Percentiles rank a stretch among this genome's conserved stretches.
phyloP scores from a whole-genome alignment of 2,888 invertebrate species.

The Monoplex corrugatus region DNA sequence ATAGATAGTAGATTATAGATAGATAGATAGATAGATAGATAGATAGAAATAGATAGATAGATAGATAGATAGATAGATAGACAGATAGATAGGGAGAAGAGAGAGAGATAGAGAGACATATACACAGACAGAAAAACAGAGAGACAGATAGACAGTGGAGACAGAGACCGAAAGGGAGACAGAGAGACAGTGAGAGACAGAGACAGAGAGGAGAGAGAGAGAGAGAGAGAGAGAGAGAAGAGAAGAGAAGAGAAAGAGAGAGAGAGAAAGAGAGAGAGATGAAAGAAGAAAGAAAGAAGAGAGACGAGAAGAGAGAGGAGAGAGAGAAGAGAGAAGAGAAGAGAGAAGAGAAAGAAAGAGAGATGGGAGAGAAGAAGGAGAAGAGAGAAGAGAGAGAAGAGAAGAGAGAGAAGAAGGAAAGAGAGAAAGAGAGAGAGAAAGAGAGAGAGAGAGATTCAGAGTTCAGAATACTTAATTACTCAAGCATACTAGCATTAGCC shows the following conservation, averaged over 20 bases:
- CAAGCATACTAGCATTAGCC: too few relatives aligned
- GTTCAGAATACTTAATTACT: too few relatives aligned
- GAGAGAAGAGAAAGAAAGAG: neutral
- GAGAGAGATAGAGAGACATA: neutral
- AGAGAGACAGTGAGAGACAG: neutral
- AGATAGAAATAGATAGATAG: neutral
- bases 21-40: neutral
- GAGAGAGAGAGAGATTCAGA: neutral
- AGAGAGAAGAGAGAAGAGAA: neutral
- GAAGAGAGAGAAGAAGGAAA: neutral
- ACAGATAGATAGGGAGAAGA: neutral
- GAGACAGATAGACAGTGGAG: too few relatives aligned
- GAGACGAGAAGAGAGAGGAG: neutral
- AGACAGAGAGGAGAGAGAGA: too few relatives aligned
- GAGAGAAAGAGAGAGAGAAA: neutral
- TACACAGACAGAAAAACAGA: too few relatives aligned
- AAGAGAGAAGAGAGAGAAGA: neutral
- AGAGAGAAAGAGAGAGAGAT: constrained; percentile 8
- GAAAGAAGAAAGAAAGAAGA: neutral
- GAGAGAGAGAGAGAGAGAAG: neutral
- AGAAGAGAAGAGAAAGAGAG: neutral
- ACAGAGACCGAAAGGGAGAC: neutral
- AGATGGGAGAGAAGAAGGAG: neutral
- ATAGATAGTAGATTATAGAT: neutral
- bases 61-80: neutral